Percentiles rank a stretch among this genome's conserved stretches.
phyloP scores from a whole-genome alignment of 2,888 invertebrate genomes.

The Nomada lathburiana region DNA sequence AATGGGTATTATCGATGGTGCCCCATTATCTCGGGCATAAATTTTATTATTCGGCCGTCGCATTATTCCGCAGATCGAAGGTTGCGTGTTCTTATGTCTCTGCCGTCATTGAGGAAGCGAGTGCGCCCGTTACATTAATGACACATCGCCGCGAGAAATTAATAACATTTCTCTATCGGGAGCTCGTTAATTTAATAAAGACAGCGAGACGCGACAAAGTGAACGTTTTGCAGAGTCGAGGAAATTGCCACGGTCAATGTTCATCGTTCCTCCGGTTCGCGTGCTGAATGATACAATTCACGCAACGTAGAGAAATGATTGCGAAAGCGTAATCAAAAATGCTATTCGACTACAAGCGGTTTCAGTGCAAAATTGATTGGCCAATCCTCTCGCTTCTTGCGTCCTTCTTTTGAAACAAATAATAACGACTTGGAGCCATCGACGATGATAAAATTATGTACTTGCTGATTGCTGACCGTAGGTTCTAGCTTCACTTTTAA shows the following conservation, averaged over 20 bases:
- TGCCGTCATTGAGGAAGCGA: neutral
- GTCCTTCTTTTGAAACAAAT: neutral
- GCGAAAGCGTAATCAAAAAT: conserved; percentile 21
- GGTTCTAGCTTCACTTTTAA: too few species aligned
- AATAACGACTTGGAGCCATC: too few species aligned
- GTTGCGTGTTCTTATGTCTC: neutral
- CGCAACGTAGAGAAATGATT: conserved; percentile 35
- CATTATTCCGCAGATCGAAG: conserved; percentile 16
- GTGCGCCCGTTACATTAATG: conserved; percentile 13
- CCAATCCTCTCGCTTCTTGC: neutral
- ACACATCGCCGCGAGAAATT: conserved; percentile 24
- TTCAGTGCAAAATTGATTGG: conserved; percentile 17
- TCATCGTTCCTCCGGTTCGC: conserved; percentile 59
- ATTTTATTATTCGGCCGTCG: neutral
- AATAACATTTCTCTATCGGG: conserved; percentile 20
- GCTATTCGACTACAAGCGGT: neutral
- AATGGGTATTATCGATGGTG: conserved; percentile 28
- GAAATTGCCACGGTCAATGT: conserved; percentile 75
- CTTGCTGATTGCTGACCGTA: too few species aligned
- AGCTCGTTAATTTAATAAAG: conserved; percentile 29
- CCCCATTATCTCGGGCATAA: conserved; percentile 10
- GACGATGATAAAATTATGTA: too few species aligned
- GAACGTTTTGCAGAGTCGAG: conserved; percentile 45
- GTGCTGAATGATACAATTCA: conserved; percentile 37
- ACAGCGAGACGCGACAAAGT: conserved; percentile 29